Evolutionary conservation across 2,797 vertebrate species (phyloP).

Genomic region (Rhincodon typus): DNA sequence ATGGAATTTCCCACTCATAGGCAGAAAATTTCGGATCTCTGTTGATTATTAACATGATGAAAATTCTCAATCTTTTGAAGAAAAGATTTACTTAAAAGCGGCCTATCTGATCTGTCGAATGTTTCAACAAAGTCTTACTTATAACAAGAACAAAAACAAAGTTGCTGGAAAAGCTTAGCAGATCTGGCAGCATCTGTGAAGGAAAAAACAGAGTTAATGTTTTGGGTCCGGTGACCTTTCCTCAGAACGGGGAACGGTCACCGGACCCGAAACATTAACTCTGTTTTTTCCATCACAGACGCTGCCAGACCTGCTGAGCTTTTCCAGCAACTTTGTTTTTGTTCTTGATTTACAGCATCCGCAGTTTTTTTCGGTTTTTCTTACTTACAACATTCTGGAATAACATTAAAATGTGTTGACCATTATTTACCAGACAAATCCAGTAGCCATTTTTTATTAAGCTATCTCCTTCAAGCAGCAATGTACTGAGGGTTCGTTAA

Average conservation of each 20-base stretch:
- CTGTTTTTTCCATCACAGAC: too few species aligned
- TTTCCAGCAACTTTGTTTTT: too few species aligned
- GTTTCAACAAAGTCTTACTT: neutral
- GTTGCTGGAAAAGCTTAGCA: too few species aligned
- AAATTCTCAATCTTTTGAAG: neutral
- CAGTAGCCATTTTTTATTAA: neutral
- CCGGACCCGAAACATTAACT: too few species aligned
- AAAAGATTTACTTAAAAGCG: neutral
- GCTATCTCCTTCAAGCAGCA: neutral
- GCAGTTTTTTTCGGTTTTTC: too few species aligned
- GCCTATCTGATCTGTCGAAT: neutral
- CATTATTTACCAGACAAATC: neutral
- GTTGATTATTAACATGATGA: neutral
- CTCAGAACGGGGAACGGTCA: too few species aligned
- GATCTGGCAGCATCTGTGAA: too few species aligned
- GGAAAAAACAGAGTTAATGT: too few species aligned
- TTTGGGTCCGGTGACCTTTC: too few species aligned
- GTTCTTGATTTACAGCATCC: too few species aligned
- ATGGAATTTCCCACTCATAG: neutral
- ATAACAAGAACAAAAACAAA: too few species aligned
- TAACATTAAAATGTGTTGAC: neutral
- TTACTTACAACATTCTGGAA: neutral
- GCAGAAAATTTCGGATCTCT: neutral
- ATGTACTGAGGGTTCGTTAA: neutral
- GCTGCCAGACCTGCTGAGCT: too few species aligned